Evolutionary conservation across 2,113 vertebrate genomes (phyloP), one percentile per base, ranked within the genome.

Genomic region (Hippocampus abdominalis): DNA sequence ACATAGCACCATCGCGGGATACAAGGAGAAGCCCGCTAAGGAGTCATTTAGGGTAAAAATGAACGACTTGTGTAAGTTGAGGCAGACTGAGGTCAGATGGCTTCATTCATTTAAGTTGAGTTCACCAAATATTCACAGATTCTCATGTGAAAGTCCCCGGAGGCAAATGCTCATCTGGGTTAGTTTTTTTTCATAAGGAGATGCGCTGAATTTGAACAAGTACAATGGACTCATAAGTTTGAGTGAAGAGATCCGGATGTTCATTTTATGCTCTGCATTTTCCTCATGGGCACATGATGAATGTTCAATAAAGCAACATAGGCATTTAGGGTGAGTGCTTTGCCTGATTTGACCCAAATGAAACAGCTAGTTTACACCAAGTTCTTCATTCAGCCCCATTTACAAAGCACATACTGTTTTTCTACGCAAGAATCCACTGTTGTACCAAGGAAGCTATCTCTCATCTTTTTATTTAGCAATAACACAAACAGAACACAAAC

Each of bases 261-360:
- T 68, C 54, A 44, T 23, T 70, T 62, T 7, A 60, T 44, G 29
- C 21, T 77, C 25, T 40, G 23, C 42, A 69, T 23, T 51, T 72
- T 44, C 56, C 69, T 53, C 65, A 1, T n/a, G 54, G 36, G 32
- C 5, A 36, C 32, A 36, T 9, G 6, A 39, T 62, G 32, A 61
- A 32, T 32, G 32, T 39, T 20, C 32, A 39, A n/a, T 40, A 21
- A 6, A 21, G 8, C 60, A 39, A 21, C 16, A 61, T 36, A 60
- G 10, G 8, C 18, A 23, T 62, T 39, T n/a, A 62, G 32, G 60
- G 16, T 39, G 29, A 29, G 39, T n/a, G 8, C 20, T n/a, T 63
- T 63, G 20, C 32, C 61, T 42, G 13, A 42, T 64, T 64, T 42
- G 39, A 64, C 61, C 39, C 39, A 10, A 11, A 42, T 42, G 12